Conservation (phyloP, 2,113 vertebrate species). For the Otolemur garnettii region DNA sequence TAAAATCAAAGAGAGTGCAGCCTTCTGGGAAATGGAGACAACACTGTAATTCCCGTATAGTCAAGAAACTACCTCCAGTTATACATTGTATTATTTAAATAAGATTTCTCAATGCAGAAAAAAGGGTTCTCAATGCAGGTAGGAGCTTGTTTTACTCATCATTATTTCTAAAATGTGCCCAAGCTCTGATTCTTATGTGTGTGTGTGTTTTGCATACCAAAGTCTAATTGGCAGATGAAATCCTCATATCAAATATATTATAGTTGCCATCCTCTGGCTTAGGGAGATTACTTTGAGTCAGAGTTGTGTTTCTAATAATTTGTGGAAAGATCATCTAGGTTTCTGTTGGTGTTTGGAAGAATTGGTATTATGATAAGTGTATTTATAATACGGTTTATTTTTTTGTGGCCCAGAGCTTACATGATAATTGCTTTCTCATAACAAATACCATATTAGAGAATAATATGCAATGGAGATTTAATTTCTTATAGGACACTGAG, state of each 20-base stretch:
- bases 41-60: background rate
- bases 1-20: constrained; percentile 46
- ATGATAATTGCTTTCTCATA: constrained; percentile 65
- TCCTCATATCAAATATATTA: constrained; percentile 38
- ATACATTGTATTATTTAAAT: constrained; percentile 15
- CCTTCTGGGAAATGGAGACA: constrained; percentile 34
- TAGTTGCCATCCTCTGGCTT: constrained; percentile 6
- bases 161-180: background rate
- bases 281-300: background rate
- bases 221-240: background rate
- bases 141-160: background rate
- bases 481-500: constrained; percentile 55
- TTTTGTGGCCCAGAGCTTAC: constrained; percentile 68
- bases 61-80: background rate
- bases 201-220: constrained; percentile 11
- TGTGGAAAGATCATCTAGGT: constrained; percentile 45
- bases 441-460: constrained; percentile 75
- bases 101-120: background rate
- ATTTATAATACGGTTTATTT: constrained; percentile 69
- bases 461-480: background rate
- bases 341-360: constrained; percentile 73
- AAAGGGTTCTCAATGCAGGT: background rate
- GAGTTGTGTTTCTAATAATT: constrained; percentile 37
- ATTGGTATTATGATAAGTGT: constrained; percentile 58
- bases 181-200: background rate